Evolutionary conservation across 2,888 invertebrate genomes (phyloP).

Genomic region (Barypeithes pellucidus): DNA sequence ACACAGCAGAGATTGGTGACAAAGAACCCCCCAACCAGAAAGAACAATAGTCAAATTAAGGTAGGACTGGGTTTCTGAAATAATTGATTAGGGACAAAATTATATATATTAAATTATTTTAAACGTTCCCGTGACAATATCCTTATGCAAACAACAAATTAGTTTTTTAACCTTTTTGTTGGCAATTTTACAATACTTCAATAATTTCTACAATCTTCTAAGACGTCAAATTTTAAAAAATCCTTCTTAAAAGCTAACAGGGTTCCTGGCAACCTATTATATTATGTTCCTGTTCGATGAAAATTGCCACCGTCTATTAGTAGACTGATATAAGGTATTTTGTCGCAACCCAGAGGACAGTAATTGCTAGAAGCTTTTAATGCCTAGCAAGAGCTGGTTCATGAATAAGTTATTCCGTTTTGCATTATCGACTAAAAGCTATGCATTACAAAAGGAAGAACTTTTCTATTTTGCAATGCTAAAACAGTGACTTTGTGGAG

Average conservation of each 20-base stretch:
- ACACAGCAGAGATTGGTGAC: too few species aligned
- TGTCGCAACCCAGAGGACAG: conserved; percentile 5
- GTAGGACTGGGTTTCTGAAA: too few species aligned
- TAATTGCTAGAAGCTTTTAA: conserved; percentile 23
- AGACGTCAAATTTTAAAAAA: background rate
- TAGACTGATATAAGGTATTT: background rate
- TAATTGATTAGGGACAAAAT: too few species aligned
- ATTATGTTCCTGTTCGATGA: background rate
- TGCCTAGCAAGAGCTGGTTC: conserved; percentile 15
- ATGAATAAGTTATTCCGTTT: conserved; percentile 29
- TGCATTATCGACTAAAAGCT: conserved; percentile 28
- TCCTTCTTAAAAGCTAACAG: too few species aligned
- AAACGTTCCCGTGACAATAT: too few species aligned
- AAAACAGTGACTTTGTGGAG: background rate
- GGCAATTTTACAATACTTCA: too few species aligned
- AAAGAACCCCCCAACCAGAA: too few species aligned
- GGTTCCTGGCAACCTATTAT: background rate
- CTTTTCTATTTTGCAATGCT: conserved; percentile 7
- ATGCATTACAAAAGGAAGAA: conserved; percentile 2
- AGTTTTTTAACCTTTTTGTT: too few species aligned
- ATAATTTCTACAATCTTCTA: too few species aligned
- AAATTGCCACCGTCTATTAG: background rate
- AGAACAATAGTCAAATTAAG: too few species aligned
- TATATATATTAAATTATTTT: too few species aligned
- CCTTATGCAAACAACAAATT: too few species aligned